A percentile compares a stretch with the other conserved stretches of the same genome.
These are phyloP conservation scores for Pogonognathellus flavescens DNA, from an alignment of 1,140 invertebrate genomes.

Conservation along the genomic window DNA sequence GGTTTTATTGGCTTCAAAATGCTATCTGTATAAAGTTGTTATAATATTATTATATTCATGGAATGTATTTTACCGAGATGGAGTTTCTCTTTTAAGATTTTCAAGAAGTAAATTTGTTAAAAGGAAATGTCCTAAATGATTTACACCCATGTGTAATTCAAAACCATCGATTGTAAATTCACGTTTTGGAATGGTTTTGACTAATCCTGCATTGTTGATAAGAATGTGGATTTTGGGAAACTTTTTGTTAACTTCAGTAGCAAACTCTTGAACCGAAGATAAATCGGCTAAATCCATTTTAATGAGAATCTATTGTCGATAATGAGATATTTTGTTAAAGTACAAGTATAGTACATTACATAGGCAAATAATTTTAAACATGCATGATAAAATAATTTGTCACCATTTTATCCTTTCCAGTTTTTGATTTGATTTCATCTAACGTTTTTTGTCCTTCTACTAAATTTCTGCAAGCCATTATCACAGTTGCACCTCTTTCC, in stretches of 20 bases:
- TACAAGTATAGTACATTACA: not conserved
- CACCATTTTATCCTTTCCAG: conserved; percentile 40
- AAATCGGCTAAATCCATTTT: conserved; percentile 51
- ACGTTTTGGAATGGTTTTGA: conserved; percentile 77
- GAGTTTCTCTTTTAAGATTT: conserved; percentile 68
- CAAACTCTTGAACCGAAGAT: conserved; percentile 38
- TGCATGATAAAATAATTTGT: no score
- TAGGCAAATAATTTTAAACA: no score
- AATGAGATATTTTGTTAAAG: not conserved
- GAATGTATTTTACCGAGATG: conserved; percentile 66
- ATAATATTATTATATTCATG: no score
- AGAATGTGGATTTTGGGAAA: conserved; percentile 45
- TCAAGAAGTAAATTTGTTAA: conserved; percentile 72
- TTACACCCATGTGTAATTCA: conserved; percentile 71
- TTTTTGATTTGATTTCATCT: conserved; percentile 14
- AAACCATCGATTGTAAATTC: conserved; percentile 52
- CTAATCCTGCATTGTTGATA: conserved; percentile 48
- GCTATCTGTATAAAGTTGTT: no score
- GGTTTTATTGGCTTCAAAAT: no score
- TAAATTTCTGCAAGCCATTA: conserved; percentile 81
- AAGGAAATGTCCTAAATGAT: conserved; percentile 72
- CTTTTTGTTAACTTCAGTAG: not conserved
- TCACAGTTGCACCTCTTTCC: conserved; percentile 78
- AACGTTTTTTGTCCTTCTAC: conserved; percentile 75
- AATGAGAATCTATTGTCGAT: conserved; percentile 13